Evolutionary conservation across 2,113 vertebrate genomes (phyloP).

Genomic region (Chionomys nivalis): DNA sequence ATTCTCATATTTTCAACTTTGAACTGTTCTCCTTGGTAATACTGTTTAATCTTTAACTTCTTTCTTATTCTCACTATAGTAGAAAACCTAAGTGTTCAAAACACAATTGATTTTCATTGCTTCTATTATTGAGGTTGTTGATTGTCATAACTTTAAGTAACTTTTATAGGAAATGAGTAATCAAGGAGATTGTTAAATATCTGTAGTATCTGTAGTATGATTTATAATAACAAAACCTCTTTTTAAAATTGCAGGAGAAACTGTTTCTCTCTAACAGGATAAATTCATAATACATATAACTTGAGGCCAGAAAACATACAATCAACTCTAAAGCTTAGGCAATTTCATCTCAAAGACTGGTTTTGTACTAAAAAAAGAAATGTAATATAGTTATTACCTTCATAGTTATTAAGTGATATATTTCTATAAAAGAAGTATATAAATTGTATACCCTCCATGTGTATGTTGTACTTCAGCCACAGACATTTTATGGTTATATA

Average conservation of each 20-base stretch:
- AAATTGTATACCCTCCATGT: constrained; percentile 63
- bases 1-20: constrained; percentile 50
- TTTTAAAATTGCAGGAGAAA: constrained; percentile 10
- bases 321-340: constrained; percentile 29
- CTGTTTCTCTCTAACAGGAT: background rate
- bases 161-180: constrained; percentile 3
- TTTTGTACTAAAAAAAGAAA: constrained; percentile 43
- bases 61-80: background rate
- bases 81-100: constrained; percentile 25
- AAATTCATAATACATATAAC: constrained; percentile 37
- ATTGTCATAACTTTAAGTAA: background rate
- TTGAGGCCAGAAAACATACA: constrained; percentile 30
- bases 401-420: constrained; percentile 64
- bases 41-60: constrained; percentile 55
- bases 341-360: constrained; percentile 48
- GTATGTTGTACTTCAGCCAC: constrained; percentile 67
- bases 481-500: constrained; percentile 73
- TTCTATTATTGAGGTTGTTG: background rate
- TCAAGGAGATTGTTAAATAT: constrained; percentile 1
- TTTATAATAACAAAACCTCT: constrained; percentile 27
- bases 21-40: constrained; percentile 60
- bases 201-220: background rate
- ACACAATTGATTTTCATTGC: constrained; percentile 5
- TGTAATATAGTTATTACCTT: constrained; percentile 35
- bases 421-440: constrained; percentile 70